phyloP scores from a whole-genome alignment of 2,797 vertebrate species.

The Siniperca obscura region DNA sequence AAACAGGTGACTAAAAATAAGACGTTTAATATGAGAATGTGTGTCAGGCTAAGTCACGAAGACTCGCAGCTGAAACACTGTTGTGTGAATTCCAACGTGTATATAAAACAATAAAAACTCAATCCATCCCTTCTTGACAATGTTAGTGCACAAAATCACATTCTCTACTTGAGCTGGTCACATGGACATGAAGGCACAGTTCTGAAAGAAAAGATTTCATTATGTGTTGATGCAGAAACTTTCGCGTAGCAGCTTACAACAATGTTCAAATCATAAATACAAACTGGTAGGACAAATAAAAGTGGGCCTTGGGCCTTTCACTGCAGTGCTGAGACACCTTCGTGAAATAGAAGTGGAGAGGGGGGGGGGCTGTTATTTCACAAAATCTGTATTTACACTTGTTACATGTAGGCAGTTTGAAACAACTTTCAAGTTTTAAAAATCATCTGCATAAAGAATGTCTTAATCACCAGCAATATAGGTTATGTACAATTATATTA shows the following conservation, averaged over 20 bases:
- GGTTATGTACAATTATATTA: conserved; percentile 82
- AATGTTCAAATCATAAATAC: conserved; percentile 61
- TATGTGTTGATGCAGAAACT: conserved; percentile 16
- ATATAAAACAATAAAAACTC: conserved; percentile 14
- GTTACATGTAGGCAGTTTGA: conserved; percentile 63
- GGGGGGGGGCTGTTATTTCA: conserved; percentile 6
- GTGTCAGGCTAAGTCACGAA: neutral
- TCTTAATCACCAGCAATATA: conserved; percentile 57
- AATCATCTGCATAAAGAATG: conserved; percentile 53
- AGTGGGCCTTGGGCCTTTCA: conserved; percentile 33
- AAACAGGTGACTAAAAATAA: neutral
- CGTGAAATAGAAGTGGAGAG: neutral
- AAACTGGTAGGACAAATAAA: conserved; percentile 31
- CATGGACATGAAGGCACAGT: conserved; percentile 58
- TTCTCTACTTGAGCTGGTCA: conserved; percentile 24
- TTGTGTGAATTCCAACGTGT: conserved; percentile 19
- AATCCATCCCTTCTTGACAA: conserved; percentile 65
- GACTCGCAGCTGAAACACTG: conserved; percentile 1
- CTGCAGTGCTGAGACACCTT: conserved; percentile 26
- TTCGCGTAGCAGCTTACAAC: conserved; percentile 52
- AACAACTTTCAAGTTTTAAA: conserved; percentile 65
- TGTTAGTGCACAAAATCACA: conserved; percentile 40
- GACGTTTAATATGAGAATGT: too few relatives aligned
- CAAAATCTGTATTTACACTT: conserved; percentile 70
- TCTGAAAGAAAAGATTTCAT: conserved; percentile 21